Evolutionary conservation across 2,888 invertebrate genomes (phyloP).

Genomic region (Rhagophthalmus giganteus): DNA sequence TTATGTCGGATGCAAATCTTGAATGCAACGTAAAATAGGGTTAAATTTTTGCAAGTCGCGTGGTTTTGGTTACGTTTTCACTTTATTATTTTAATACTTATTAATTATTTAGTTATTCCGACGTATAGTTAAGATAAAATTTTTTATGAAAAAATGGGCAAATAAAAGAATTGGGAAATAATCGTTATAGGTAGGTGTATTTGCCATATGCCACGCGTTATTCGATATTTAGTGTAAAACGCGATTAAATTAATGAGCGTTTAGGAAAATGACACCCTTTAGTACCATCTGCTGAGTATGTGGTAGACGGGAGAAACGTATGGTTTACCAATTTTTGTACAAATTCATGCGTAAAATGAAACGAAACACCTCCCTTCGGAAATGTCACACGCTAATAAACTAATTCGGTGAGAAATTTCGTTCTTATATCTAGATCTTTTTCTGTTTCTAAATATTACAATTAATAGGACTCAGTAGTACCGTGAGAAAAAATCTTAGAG

Average conservation of each 20-base stretch:
- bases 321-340: slow-evolving; percentile 13
- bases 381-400: slow-evolving; percentile 1
- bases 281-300: slow-evolving; percentile 22
- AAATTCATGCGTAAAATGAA: slow-evolving; percentile 26
- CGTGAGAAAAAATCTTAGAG: too few relatives aligned
- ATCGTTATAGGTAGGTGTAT: too few relatives aligned
- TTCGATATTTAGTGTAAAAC: slow-evolving; percentile 30
- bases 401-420: slow-evolving; percentile 2
- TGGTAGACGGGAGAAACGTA: slow-evolving; percentile 17
- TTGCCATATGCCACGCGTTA: slow-evolving; percentile 30
- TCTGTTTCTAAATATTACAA: slow-evolving; percentile 1
- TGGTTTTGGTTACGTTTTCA: too few relatives aligned
- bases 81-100: too few relatives aligned
- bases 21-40: too few relatives aligned
- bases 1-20: too few relatives aligned
- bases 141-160: too few relatives aligned
- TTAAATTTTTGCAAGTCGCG: too few relatives aligned
- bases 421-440: not conserved
- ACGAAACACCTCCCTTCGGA: slow-evolving; percentile 12
- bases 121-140: too few relatives aligned
- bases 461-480: too few relatives aligned
- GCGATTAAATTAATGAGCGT: slow-evolving; percentile 27
- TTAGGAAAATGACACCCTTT: slow-evolving; percentile 30
- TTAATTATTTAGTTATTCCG: too few relatives aligned
- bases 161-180: too few relatives aligned